phyloP scores from a whole-genome alignment of 1,140 invertebrate species.

The Temnothorax nylanderi region DNA sequence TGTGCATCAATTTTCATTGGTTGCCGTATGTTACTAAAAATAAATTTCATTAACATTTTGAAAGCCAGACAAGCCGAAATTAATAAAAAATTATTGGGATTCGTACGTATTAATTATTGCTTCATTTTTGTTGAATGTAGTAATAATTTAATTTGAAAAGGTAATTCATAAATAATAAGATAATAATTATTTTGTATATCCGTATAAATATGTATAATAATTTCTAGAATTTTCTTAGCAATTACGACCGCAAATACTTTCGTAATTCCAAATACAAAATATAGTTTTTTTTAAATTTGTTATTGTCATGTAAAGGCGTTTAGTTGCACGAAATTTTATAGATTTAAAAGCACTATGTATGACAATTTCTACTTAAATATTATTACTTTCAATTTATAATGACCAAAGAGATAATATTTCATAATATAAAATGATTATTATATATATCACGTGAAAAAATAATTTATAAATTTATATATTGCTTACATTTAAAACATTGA shows the following conservation, averaged over 20 bases:
- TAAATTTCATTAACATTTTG: background rate
- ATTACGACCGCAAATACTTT: background rate
- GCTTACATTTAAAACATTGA: background rate
- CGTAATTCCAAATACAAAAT: background rate
- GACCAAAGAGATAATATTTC: background rate
- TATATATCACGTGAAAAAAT: background rate
- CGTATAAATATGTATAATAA: background rate
- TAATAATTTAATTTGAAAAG: background rate
- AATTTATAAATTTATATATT: constrained; percentile 6
- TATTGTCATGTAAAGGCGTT: background rate
- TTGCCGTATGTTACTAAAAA: background rate
- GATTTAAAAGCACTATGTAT: background rate
- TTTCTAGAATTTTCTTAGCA: background rate
- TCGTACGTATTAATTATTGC: background rate
- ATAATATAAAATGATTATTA: background rate
- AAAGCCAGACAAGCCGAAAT: background rate
- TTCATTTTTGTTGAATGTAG: background rate
- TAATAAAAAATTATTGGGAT: background rate
- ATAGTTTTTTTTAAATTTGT: background rate
- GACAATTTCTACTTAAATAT: constrained; percentile 13
- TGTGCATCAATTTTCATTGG: constrained; percentile 16
- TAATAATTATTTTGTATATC: background rate
- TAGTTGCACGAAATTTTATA: background rate
- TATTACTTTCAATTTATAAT: background rate
- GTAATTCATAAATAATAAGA: background rate